Conservation (phyloP, 2,113 vertebrate genomes). For the Brachyistius frenatus region DNA sequence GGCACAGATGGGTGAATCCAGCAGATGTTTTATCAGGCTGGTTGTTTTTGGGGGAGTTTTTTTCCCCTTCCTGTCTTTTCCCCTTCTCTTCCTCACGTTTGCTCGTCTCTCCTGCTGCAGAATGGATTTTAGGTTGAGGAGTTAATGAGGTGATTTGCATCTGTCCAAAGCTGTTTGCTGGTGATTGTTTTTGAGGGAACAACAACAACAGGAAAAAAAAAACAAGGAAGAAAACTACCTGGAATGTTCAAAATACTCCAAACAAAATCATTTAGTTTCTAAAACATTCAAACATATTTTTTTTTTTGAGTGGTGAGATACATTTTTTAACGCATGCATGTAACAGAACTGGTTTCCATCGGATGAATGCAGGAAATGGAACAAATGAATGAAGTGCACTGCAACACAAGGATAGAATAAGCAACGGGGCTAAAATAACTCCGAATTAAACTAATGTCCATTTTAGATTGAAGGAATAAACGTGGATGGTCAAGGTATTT, state of each 20-base stretch:
- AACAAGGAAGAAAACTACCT: constrained; percentile 9
- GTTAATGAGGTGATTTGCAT: constrained; percentile 84
- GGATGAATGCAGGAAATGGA: no score
- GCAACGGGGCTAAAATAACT: no score
- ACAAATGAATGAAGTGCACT: no score
- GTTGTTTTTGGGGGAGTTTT: background rate
- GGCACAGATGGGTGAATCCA: constrained; percentile 80
- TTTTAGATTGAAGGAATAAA: no score
- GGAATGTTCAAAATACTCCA: constrained; percentile 27
- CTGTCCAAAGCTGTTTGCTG: constrained; percentile 79
- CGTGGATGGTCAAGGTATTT: no score
- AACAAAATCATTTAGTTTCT: background rate
- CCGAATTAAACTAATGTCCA: no score
- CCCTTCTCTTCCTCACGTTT: constrained; percentile 14
- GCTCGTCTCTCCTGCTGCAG: constrained; percentile 56
- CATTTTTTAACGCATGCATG: no score
- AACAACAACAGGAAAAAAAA: constrained; percentile 52
- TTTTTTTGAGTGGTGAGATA: no score
- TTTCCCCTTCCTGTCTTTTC: constrained; percentile 16
- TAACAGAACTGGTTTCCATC: no score
- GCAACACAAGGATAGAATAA: no score
- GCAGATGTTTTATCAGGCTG: constrained; percentile 80
- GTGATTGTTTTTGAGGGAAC: constrained; percentile 76
- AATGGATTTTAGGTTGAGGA: constrained; percentile 72
- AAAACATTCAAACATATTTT: no score